Percentiles rank a stretch among this genome's conserved stretches.
Evolutionary conservation across 2,797 vertebrate genomes (phyloP).

Genomic region (Heliangelus exortis): DNA sequence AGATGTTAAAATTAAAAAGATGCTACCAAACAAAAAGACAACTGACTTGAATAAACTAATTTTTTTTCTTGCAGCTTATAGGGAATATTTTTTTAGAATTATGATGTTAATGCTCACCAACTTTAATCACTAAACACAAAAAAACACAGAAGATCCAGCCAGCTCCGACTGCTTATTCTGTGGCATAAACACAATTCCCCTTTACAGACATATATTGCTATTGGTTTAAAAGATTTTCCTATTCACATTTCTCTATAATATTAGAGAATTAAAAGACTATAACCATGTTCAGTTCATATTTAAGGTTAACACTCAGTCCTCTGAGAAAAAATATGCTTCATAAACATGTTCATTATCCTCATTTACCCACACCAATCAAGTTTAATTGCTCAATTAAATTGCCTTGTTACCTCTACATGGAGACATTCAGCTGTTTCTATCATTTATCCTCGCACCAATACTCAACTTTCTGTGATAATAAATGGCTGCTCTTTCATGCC

Average conservation of each 20-base stretch:
- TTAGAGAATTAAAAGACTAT: neutral
- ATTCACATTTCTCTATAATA: neutral
- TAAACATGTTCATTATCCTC: constrained; percentile 32
- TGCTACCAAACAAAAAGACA: neutral
- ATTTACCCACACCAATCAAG: constrained; percentile 37
- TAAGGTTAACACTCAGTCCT: constrained; percentile 24
- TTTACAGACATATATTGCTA: neutral
- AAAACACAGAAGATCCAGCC: neutral
- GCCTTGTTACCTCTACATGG: constrained; percentile 40
- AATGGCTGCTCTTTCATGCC: constrained; percentile 45
- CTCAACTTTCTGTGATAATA: constrained; percentile 52
- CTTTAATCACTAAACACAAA: neutral
- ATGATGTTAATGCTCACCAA: neutral
- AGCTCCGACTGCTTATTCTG: neutral
- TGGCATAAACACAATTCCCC: neutral
- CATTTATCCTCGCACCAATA: constrained; percentile 30
- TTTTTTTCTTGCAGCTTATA: neutral
- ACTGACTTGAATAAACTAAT: neutral
- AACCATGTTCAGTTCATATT: neutral
- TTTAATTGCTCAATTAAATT: constrained; percentile 63
- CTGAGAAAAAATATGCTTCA: neutral
- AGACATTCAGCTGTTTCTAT: constrained; percentile 52
- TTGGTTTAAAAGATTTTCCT: neutral
- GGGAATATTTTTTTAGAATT: neutral
- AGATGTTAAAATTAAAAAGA: neutral